Evolutionary conservation across 35 echinoderm and acorn worm genomes (phyloP), one percentile per base, ranked within the genome.

Genomic region (Apostichopus californicus): DNA sequence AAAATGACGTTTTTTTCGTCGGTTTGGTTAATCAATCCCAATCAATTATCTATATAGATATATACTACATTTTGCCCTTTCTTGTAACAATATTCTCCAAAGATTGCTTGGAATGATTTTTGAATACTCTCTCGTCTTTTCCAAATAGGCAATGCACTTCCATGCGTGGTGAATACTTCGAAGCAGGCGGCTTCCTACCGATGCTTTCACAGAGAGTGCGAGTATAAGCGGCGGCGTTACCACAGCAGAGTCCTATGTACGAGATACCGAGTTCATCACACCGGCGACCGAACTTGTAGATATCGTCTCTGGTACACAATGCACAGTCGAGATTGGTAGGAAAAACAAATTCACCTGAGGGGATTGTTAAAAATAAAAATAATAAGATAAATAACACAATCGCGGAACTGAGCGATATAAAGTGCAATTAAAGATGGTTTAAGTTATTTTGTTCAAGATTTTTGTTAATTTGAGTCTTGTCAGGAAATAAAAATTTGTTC

Each of bases 161-260:
- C 93, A 97, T 90, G 86, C 94, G 65, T 5, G 91, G 83, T 14
- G 93, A 83, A 73, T 90, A 97, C 18, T 82, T 87, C 1, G 93
- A 92, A 79, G 96, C 86, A 21, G 93, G 90, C 20, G 91, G 86
- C n/a, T 57, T 83, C 54, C 91, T 73, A 8, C 96, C 96, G 58
- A 94, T 55, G 28, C 28, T 34, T 34, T 34, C 28, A 34, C 28
- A 34, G 28, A 34, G 28, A 34, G 90, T 78, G 17, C 96, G 58
- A 20, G 93, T 97, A 66, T 86, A 91, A 72, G 94, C 85, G 57
- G 91, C 57, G 5, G 93, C 86, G 79, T 95, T 95, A 5, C 94
- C 94, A 68, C 94, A 95, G 78, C 94, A 95, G 18, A 95, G 7
- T 79, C 94, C 94, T 15, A 95, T 66, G 77, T 95, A 95, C 25